phyloP scores from a whole-genome alignment of 2,888 invertebrate species.

The Tortrix viridana region DNA sequence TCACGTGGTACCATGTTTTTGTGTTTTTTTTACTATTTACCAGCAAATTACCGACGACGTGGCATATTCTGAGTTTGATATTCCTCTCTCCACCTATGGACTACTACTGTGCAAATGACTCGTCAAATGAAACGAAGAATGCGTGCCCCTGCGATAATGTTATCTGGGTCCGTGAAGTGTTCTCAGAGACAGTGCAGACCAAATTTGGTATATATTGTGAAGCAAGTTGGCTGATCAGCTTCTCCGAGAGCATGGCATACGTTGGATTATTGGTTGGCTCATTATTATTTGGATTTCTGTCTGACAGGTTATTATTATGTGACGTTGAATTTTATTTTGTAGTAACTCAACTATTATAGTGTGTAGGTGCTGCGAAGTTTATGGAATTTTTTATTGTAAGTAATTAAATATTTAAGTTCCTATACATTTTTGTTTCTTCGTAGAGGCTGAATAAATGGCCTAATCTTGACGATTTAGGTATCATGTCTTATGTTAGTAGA shows the following conservation, averaged over 20 bases:
- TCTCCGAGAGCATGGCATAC: conserved; percentile 63
- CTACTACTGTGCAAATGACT: conserved; percentile 55
- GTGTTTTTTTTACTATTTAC: conserved; percentile 58
- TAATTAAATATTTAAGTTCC: too few species aligned
- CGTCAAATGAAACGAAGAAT: conserved; percentile 30
- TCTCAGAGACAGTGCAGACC: conserved; percentile 63
- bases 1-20: conserved; percentile 62
- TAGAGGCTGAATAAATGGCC: too few species aligned
- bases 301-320: conserved; percentile 55
- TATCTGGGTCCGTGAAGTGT: conserved; percentile 60
- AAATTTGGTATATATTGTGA: conserved; percentile 62
- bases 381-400: too few species aligned
- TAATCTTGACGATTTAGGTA: too few species aligned
- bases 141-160: conserved; percentile 62
- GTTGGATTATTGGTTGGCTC: conserved; percentile 65
- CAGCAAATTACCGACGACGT: conserved; percentile 60
- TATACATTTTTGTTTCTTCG: too few species aligned
- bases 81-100: conserved; percentile 67
- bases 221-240: conserved; percentile 58
- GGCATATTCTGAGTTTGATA: conserved; percentile 66
- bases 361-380: too few species aligned
- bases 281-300: conserved; percentile 61
- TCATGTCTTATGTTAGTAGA: too few species aligned
- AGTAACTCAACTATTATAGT: not conserved
- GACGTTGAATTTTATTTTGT: conserved; percentile 31